Evolutionary conservation across 2,113 vertebrate species (phyloP), one percentile per base, ranked within the genome.

Genomic region (Columba livia): DNA sequence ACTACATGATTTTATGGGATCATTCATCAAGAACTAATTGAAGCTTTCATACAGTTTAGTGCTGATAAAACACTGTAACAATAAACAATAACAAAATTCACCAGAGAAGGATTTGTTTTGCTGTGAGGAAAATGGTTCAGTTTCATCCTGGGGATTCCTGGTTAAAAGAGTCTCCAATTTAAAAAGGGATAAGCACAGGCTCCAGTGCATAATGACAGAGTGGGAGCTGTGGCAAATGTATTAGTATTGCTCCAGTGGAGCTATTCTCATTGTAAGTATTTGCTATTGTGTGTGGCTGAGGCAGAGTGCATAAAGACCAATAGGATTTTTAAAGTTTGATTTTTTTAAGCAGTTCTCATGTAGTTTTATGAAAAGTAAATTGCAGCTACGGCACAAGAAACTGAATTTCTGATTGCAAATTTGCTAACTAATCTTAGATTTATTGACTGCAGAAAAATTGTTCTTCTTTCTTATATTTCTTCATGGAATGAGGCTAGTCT

Each of bases 11-110:
- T 99, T 99, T 99, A 98, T 99, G 98, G 98, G 98, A 98, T 99
- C 98, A 99, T 99, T 99, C 99, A 99, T 99, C 99, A 99, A 99
- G 99, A 99, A 99, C 99, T 99, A 99, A 99, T 99, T 99, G 99
- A 99, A 99, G 98, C 98, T 98, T 98, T 98, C 98, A 98, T 98
- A 98, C 97, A 99, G 98, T 99, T 98, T 98, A 99, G 98, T 98
- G 98, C 98, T 99, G 99, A 99, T 99, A 99, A 98, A 99, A 98
- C 98, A 97, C 96, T 98, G 98, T 98, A 98, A 98, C 98, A 98
- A 98, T 98, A 98, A 98, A 98, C 98, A 98, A 98, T 98, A 98
- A 98, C 98, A 98, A 98, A 98, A 98, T 98, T 97, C 98, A 97
- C 98, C 93, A 93, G 97, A 98, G 98, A 98, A 98, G 97, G 98